Evolutionary conservation across 2,113 vertebrate genomes (phyloP), one percentile per base, ranked within the genome.

Genomic region (Sylvilagus bachmani): DNA sequence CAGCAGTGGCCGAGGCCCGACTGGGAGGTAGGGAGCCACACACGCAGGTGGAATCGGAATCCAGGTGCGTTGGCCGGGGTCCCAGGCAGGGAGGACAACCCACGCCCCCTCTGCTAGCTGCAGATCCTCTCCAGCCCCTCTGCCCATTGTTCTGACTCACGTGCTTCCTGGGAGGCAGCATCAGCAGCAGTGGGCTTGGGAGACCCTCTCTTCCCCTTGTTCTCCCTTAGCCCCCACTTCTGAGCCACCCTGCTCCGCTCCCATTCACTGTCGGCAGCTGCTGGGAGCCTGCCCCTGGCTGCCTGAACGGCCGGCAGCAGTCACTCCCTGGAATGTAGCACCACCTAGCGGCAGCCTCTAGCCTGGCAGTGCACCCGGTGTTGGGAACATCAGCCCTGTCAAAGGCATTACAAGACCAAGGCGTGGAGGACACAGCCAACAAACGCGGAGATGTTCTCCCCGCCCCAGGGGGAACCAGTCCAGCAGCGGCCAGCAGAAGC

Each of bases 271-370:
- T 6, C 10, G 0, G 0, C 8, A 79, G 36, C 51, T 17, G 13
- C 64, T 29, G 1, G 29, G 49, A 69, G 22, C 33, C 49, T 10
- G 38, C 53, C 21, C 77, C 87, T 29, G 0, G 0, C 9, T 2
- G 5, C 3, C 22, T 4, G 12, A 27, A 51, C 1, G 33, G 62
- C 33, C 29, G 2, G 55, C 3, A 1, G 2, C 51, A 0, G 12
- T 75, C 95, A 96, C 97, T 95, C 22, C 31, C 95, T 93, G 95
- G 85, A 81, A 53, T 93, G 16, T 71, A 93, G 74, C 95, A 92
- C 97, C 97, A 97, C 92, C 97, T 97, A 95, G 95, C 95, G 97
- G 89, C 61, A 53, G 24, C 5, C 31, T 71, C 4, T 1, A 10
- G 78, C 75, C n/a, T 96, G 38, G 79, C 95, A 38, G 22, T 2